A percentile compares a stretch with the other conserved stretches of the same genome.
Evolutionary conservation across 2,113 vertebrate species (phyloP).

Genomic region (Grus americana): DNA sequence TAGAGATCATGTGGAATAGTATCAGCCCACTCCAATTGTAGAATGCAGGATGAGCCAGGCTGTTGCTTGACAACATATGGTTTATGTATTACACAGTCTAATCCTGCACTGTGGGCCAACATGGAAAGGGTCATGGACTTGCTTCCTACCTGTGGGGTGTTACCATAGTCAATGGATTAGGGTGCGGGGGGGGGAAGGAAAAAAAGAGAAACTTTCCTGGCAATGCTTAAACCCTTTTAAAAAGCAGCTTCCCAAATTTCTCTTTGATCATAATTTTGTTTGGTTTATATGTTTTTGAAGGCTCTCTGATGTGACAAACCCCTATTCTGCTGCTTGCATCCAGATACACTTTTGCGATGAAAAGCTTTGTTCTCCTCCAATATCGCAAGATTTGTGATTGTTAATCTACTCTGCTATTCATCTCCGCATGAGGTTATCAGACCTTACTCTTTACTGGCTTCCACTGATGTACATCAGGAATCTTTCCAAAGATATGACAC

Average conservation of each 20-base stretch:
- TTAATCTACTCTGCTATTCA: background rate
- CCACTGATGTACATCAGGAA: background rate
- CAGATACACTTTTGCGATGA: background rate
- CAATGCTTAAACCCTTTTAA: background rate
- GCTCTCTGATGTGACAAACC: background rate
- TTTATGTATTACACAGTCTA: background rate
- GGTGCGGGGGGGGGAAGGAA: too few relatives aligned
- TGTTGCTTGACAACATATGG: background rate
- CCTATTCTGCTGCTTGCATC: background rate
- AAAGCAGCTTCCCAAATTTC: background rate
- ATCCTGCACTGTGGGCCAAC: background rate
- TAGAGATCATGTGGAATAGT: background rate
- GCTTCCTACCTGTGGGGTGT: background rate
- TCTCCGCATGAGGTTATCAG: constrained; percentile 20
- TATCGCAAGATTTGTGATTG: background rate
- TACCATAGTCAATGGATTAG: background rate
- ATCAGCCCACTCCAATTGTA: background rate
- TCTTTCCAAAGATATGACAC: background rate
- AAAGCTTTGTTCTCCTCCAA: constrained; percentile 17
- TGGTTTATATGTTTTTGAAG: background rate
- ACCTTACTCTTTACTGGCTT: background rate
- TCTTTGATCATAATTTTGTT: constrained; percentile 19
- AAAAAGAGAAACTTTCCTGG: background rate
- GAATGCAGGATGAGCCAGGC: background rate
- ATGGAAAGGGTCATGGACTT: background rate